phyloP scores from a whole-genome alignment of 1,140 invertebrate species.

The Aphis craccivora region DNA sequence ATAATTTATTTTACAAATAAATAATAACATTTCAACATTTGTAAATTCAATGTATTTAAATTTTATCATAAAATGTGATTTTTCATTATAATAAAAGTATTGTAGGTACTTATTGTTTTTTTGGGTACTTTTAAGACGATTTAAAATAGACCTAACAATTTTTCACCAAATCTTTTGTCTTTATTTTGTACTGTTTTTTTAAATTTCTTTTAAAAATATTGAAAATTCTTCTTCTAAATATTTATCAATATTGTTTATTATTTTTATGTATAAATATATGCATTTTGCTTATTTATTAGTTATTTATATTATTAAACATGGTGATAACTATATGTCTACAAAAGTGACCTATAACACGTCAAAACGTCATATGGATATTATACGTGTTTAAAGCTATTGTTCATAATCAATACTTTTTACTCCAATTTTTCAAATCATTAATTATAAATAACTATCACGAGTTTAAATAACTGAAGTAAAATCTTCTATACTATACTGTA shows the following conservation, averaged over 20 bases:
- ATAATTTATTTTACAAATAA: neutral
- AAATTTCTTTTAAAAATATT: neutral
- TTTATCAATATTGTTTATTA: neutral
- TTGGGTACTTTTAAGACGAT: neutral
- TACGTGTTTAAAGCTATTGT: conserved; percentile 7
- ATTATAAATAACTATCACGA: neutral
- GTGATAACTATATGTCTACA: neutral
- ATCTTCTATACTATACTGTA: neutral
- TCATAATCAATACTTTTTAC: conserved; percentile 15
- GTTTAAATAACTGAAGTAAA: neutral
- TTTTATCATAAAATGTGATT: neutral
- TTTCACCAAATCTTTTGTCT: neutral
- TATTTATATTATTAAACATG: neutral
- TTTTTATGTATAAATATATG: neutral
- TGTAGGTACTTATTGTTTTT: neutral
- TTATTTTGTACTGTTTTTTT: neutral
- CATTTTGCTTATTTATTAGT: neutral
- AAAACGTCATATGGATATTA: neutral
- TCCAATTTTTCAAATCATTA: neutral
- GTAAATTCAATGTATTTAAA: neutral
- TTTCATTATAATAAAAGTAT: neutral
- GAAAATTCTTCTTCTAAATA: neutral
- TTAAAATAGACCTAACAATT: neutral
- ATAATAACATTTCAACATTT: neutral
- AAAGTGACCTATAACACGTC: neutral